Conservation (phyloP, 1,140 invertebrate species). For the Drosophila gunungcola region DNA sequence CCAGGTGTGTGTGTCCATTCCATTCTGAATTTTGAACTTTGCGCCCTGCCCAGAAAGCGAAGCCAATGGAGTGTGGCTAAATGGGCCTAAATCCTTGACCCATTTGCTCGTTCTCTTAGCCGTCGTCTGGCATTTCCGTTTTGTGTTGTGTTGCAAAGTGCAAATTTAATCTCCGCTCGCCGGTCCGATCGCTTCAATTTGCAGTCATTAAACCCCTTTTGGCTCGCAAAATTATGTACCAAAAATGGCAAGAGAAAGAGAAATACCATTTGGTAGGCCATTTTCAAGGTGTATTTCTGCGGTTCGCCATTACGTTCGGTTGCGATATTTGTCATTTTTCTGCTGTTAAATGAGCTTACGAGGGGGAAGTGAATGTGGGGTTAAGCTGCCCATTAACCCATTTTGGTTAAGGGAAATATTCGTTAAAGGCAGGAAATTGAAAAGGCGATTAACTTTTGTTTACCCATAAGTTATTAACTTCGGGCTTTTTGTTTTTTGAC, state of each 20-base stretch:
- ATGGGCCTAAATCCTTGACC: slow-evolving; percentile 73
- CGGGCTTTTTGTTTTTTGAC: not conserved
- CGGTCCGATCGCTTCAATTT: slow-evolving; percentile 13
- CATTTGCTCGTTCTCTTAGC: slow-evolving; percentile 58
- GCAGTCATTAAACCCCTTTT: slow-evolving; percentile 57
- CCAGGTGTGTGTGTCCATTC: slow-evolving; percentile 47
- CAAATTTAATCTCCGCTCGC: slow-evolving; percentile 45
- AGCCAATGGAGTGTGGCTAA: slow-evolving; percentile 73
- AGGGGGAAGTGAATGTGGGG: slow-evolving; percentile 17
- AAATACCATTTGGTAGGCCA: slow-evolving; percentile 45
- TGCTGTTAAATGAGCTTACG: slow-evolving; percentile 32
- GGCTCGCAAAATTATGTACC: slow-evolving; percentile 46
- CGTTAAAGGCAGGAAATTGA: slow-evolving; percentile 15
- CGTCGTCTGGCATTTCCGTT: slow-evolving; percentile 68
- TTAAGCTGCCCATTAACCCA: slow-evolving; percentile 46
- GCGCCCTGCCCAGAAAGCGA: slow-evolving; percentile 43
- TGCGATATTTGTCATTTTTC: slow-evolving; percentile 45
- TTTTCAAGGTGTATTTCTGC: slow-evolving; percentile 63
- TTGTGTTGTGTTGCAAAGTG: slow-evolving; percentile 55
- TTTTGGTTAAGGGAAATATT: slow-evolving; percentile 33
- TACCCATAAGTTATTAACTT: not conserved
- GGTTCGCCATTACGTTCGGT: slow-evolving; percentile 31
- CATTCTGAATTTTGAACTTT: slow-evolving; percentile 60
- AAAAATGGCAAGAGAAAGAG: slow-evolving; percentile 25
- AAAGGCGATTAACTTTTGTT: not conserved